Evolutionary conservation across 23 tunicate genomes (phyloP).

Genomic region (Trididemnum miniatum): DNA sequence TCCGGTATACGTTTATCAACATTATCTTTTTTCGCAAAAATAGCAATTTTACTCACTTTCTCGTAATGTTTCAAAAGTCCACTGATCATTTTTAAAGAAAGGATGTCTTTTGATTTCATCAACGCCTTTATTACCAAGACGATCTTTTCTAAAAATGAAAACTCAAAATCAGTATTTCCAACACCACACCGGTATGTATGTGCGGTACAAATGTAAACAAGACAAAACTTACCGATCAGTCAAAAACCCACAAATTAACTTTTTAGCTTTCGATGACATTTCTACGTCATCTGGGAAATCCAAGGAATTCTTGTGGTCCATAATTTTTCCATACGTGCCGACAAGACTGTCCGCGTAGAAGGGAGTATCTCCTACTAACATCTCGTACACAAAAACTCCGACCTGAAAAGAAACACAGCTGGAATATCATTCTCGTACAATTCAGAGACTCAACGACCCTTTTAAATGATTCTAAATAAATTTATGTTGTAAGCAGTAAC

Average conservation of each 20-base stretch:
- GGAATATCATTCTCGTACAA: no score
- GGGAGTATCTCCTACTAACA: constrained; percentile 93
- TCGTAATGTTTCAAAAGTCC: constrained; percentile 88
- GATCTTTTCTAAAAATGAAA: constrained; percentile 35
- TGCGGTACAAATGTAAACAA: no score
- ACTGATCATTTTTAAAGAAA: constrained; percentile 82
- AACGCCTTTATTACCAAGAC: constrained; percentile 83
- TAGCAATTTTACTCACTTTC: constrained; percentile 67
- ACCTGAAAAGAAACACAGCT: constrained; percentile 35
- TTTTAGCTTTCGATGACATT: constrained; percentile 84
- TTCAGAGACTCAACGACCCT: no score
- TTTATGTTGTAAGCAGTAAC: no score
- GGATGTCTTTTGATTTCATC: constrained; percentile 80
- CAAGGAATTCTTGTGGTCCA: constrained; percentile 91
- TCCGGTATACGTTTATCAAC: no score
- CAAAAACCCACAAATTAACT: constrained; percentile 82
- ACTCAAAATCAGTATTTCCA: neutral
- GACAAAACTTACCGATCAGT: constrained; percentile 61
- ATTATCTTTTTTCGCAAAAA: no score
- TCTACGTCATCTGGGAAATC: constrained; percentile 91
- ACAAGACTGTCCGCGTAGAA: constrained; percentile 96
- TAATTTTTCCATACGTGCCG: constrained; percentile 94
- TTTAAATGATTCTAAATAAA: no score
- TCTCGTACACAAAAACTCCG: constrained; percentile 92
- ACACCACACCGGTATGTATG: no score